phyloP scores from a whole-genome alignment of 2,113 vertebrate species.

The Phylloscopus trochilus region DNA sequence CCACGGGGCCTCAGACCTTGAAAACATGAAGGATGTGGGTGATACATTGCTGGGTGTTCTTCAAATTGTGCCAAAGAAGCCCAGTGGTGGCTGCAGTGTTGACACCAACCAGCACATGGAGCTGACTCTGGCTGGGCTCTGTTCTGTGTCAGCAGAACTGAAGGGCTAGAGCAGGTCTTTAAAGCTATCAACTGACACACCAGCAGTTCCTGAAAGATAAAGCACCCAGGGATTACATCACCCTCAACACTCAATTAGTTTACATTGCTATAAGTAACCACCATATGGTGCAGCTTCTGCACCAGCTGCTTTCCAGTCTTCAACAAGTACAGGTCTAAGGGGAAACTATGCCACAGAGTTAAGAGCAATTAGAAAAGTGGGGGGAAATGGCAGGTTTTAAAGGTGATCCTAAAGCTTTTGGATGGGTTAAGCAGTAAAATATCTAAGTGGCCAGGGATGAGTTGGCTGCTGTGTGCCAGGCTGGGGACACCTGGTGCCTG shows the following conservation, averaged over 20 bases:
- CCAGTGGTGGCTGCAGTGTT: background rate
- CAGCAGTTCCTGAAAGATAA: background rate
- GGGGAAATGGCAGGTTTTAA: background rate
- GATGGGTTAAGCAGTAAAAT: background rate
- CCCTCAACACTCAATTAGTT: conserved; percentile 44
- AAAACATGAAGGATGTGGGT: background rate
- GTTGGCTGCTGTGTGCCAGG: background rate
- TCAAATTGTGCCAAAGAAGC: background rate
- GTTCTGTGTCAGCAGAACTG: background rate
- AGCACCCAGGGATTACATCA: background rate
- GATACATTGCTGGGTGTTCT: background rate
- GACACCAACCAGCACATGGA: background rate
- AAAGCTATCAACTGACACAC: background rate
- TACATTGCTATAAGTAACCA: conserved; percentile 31
- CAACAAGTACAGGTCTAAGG: background rate
- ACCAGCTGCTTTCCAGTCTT: conserved; percentile 33
- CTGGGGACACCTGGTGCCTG: background rate
- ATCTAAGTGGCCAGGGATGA: background rate
- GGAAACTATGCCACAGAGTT: background rate
- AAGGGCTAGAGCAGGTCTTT: background rate
- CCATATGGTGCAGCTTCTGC: conserved; percentile 28
- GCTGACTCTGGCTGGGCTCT: background rate
- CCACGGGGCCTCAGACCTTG: background rate
- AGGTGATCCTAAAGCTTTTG: background rate
- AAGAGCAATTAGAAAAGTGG: background rate